Evolutionary conservation across 1,140 invertebrate species (phyloP), one percentile per base, ranked within the genome.

Genomic region (Pinna nobilis): DNA sequence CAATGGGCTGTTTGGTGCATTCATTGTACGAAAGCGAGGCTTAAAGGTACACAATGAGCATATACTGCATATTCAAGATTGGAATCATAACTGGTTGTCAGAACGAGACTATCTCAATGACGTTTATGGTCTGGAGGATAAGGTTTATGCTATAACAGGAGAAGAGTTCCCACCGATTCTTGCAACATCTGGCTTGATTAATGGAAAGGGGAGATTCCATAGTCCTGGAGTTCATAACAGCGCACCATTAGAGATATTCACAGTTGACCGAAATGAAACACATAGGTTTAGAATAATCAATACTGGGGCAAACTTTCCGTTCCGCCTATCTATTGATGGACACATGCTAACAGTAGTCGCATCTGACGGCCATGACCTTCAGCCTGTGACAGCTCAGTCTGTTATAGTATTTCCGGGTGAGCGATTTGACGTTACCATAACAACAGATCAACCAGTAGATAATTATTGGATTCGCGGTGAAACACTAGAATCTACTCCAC

Each of bases 381-480:
- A 94, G 81, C 93, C 95, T 1, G 88, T 94, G 60, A 91, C 92
- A 89, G 82, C 74, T 2, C 80, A 88, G 20, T 82, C 80, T 5
- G 70, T 88, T 55, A 72, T 85, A 9, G 76, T 87, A 0, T 80
- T 80, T 68, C 82, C 84, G 0, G 96, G 96, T 0, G 96, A 97
- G 86, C 89, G 96, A 64, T 97, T 94, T 84, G 96, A 97, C 83
- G 95, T 98, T 82, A 90, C 96, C 1, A 51, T 98, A 0, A 90
- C 93, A 32, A 93, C 94, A n/a, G 92, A 93, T 82, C 92, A 93
- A 70, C 82, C 91, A 1, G 90, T 94, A 1, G 92, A 90, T 44
- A 94, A 85, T 61, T 98, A 97, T 87, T 97, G 95, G 95, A 94
- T 97, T 39, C 91, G 94, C 37, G 94, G 95, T 3, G 35, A 76